These are phyloP conservation scores for Cryptocephalus primarius DNA, from an alignment of 2,888 invertebrate genomes.

Conservation along the genomic window DNA sequence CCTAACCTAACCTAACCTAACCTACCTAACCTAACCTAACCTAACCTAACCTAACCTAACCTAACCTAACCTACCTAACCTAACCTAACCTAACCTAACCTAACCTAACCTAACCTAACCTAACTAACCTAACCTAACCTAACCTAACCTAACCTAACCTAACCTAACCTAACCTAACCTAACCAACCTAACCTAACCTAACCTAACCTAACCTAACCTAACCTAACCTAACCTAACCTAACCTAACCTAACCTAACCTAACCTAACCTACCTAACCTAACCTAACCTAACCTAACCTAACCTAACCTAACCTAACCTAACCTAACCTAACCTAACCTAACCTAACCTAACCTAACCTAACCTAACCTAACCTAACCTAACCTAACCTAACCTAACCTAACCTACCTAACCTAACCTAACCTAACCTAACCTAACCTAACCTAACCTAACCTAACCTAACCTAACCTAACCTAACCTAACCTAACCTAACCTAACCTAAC, in stretches of 20 bases:
- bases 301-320: conserved; percentile 12
- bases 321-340: conserved; percentile 11
- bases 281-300: conserved; percentile 12
- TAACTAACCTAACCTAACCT: conserved; percentile 10
- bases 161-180: too few relatives aligned
- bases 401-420: conserved; percentile 16
- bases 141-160: conserved; percentile 11
- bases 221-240: conserved; percentile 9
- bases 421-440: conserved; percentile 12
- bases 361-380: conserved; percentile 15
- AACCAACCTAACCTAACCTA: too few relatives aligned
- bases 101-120: conserved; percentile 6
- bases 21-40: conserved; percentile 1
- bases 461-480: too few relatives aligned
- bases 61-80: too few relatives aligned
- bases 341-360: conserved; percentile 11
- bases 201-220: conserved; percentile 13
- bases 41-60: conserved; percentile 2
- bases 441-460: too few relatives aligned
- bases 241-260: conserved; percentile 9
- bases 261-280: too few relatives aligned
- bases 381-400: conserved; percentile 11
- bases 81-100: conserved; percentile 7
- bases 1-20: too few relatives aligned
- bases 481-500: too few relatives aligned